Evolutionary conservation across 2,113 vertebrate genomes (phyloP).

Genomic region (Marmota monax): DNA sequence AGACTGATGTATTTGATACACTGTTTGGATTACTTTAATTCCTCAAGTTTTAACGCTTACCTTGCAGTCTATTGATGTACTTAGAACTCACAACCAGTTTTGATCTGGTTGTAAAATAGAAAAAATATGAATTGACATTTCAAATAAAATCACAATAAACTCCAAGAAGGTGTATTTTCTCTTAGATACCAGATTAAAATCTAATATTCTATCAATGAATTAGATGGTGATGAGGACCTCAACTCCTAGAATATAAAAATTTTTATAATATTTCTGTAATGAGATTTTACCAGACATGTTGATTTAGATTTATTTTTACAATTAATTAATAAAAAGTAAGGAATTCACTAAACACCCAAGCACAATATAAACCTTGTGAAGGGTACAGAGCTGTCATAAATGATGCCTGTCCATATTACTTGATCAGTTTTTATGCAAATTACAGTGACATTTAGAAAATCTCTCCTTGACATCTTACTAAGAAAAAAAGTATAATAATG

Average conservation of each 20-base stretch:
- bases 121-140: conserved; percentile 29
- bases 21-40: conserved; percentile 42
- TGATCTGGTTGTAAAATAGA: not conserved
- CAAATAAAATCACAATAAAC: conserved; percentile 15
- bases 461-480: not conserved
- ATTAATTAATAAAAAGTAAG: conserved; percentile 45
- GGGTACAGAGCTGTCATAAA: not conserved
- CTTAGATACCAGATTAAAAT: not conserved
- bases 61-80: conserved; percentile 17
- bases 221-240: not conserved
- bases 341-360: not conserved
- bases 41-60: conserved; percentile 29
- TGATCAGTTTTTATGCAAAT: not conserved
- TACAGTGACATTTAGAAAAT: conserved; percentile 10
- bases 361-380: not conserved
- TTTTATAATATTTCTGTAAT: conserved; percentile 2
- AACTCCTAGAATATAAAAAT: not conserved
- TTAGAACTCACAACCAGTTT: conserved; percentile 42
- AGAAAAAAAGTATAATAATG: not conserved
- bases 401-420: not conserved
- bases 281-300: conserved; percentile 16
- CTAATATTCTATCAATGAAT: conserved; percentile 16
- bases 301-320: conserved; percentile 36
- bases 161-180: conserved; percentile 9
- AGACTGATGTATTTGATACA: conserved; percentile 45